Base-by-base conservation (phyloP, 2,797 vertebrate genomes). In the Paedocypris micromegethes region DNA sequence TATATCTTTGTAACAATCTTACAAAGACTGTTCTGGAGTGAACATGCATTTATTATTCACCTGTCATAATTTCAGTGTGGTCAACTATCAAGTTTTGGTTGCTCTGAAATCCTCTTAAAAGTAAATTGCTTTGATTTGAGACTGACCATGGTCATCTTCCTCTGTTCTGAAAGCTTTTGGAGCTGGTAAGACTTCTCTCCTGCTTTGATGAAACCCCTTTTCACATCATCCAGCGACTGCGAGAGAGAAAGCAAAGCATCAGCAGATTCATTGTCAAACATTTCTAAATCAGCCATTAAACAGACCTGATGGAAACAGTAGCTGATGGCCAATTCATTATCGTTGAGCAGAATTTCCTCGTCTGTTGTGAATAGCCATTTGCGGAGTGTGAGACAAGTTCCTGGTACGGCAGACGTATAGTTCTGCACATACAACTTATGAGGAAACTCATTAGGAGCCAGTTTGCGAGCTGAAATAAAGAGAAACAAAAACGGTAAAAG, bases 351-450 rank as follows among this genome's bases (percentile, higher is more conserved):
- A 43, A 90, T 86, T 82, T 98, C 96, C 76, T 98, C 93, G 70
- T 95, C 92, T 2, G 95, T 93, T 1, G 93, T 97, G 79, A 98
- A 98, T 73, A 98, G 94, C 95, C 96, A 98, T 79, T 98, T 98
- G 38, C 90, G 88, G 72, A 98, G 83, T 0, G 94, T 94, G 76
- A 98, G 91, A 79, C 96, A 98, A 44, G 96, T 98, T 6, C 96
- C 96, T 0, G 94, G 92, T 81, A 97, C 89, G 0, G 93, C 95
- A 5, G 96, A 98, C n/a, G 96, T 98, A 81, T 98, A 98, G 79
- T 98, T 98, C 87, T 98, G 95, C 74, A 98, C 92, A 41, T 98
- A 98, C 0, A 98, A 90, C 82, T 98, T 98, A 87, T 98, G 96
- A 9, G 96, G 96, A 79, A 98, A 98, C 81, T 98, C 96, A 1